Conservation (phyloP, 2,888 invertebrate genomes). For the Volucella bombylans region DNA sequence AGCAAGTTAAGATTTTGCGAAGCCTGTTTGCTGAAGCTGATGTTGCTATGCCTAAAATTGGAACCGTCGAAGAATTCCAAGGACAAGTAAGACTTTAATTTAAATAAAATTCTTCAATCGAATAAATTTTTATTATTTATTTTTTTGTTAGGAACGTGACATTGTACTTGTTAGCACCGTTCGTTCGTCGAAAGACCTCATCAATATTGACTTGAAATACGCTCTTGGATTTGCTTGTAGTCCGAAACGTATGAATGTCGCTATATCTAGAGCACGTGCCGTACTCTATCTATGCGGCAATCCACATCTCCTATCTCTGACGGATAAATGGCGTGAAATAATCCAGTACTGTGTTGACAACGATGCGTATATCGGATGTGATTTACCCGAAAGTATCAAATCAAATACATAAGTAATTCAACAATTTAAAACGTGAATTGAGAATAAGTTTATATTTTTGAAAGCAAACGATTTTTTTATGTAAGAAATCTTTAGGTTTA, state of each 20-base stretch:
- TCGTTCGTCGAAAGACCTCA: constrained; percentile 83
- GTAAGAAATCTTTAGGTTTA: no score
- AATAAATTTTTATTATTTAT: background rate
- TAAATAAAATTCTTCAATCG: background rate
- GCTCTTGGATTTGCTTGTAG: constrained; percentile 89
- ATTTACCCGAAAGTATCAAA: constrained; percentile 82
- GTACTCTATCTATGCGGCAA: constrained; percentile 92
- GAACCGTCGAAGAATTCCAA: constrained; percentile 93
- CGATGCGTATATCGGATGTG: constrained; percentile 88
- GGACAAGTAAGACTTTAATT: constrained; percentile 86
- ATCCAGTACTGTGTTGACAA: constrained; percentile 86
- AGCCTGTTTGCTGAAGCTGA: constrained; percentile 83
- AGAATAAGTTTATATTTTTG: background rate
- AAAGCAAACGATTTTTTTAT: no score
- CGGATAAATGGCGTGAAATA: constrained; percentile 87
- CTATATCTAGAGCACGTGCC: constrained; percentile 90
- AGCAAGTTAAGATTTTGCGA: constrained; percentile 87
- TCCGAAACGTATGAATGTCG: constrained; percentile 93
- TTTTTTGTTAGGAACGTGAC: constrained; percentile 79
- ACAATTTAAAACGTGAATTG: background rate
- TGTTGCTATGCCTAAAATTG: constrained; percentile 85
- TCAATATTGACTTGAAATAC: constrained; percentile 83
- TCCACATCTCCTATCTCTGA: constrained; percentile 87
- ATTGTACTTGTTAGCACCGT: constrained; percentile 90
- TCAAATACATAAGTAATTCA: background rate